A percentile compares a stretch with the other conserved stretches of the same genome.
Conservation (phyloP, 2,113 vertebrate genomes). For the Silurus glanis region DNA sequence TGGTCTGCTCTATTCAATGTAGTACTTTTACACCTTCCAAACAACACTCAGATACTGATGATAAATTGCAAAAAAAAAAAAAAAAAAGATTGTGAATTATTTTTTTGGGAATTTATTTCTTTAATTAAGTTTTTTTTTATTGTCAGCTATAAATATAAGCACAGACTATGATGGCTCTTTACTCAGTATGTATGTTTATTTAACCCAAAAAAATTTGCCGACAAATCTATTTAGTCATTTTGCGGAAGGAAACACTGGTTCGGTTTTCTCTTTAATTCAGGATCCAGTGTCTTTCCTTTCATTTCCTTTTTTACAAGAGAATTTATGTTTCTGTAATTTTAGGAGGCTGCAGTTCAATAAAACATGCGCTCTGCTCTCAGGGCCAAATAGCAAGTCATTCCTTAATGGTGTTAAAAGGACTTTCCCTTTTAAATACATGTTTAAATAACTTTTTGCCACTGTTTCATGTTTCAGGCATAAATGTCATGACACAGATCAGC, state of each 20-base stretch:
- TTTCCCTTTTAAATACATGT: not conserved
- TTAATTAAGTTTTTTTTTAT: not conserved
- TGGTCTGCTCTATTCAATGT: not conserved
- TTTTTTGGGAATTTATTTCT: not conserved
- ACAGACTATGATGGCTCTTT: conserved; percentile 26
- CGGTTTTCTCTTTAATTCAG: conserved; percentile 14
- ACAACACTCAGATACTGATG: not conserved
- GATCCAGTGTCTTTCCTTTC: conserved; percentile 1
- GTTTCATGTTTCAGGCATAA: conserved; percentile 8
- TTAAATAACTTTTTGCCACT: not conserved
- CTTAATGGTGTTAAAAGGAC: not conserved
- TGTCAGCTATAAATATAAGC: conserved; percentile 7
- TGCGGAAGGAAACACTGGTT: not conserved
- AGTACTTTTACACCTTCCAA: not conserved
- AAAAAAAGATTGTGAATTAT: not conserved
- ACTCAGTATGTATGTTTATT: conserved; percentile 14
- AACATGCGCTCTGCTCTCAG: not conserved
- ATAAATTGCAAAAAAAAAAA: not conserved
- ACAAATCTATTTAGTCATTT: conserved; percentile 9
- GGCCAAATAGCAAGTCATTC: not conserved
- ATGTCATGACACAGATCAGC: conserved; percentile 6
- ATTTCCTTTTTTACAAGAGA: not conserved
- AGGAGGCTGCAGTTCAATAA: not conserved
- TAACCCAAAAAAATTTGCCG: not conserved
- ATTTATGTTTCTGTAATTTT: conserved; percentile 1